These are phyloP conservation scores for Sceliomorpha sp. DNA, from an alignment of 2,888 invertebrate genomes.

Conservation along the genomic window DNA sequence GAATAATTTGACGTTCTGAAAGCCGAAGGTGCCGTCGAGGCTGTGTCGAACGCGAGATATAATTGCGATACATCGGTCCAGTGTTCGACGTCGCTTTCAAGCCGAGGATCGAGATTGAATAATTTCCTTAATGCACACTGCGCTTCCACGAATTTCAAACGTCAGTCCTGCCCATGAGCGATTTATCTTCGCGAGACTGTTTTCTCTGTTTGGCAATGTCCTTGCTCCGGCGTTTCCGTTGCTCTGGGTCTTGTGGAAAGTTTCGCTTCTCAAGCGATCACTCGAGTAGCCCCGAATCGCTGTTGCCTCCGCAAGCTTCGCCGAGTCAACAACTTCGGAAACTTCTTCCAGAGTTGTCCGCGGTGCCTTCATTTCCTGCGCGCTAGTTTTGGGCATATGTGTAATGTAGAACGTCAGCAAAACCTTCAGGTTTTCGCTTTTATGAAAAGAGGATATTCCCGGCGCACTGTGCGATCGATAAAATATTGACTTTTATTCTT, in stretches of 20 bases:
- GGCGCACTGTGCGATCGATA: no score
- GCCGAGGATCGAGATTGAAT: slow-evolving; percentile 1
- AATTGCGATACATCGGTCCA: no score
- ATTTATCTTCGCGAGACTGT: slow-evolving; percentile 16
- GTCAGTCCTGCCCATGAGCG: slow-evolving; percentile 2
- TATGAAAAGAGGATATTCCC: neutral
- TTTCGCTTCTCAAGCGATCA: slow-evolving; percentile 13
- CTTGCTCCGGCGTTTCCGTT: slow-evolving; percentile 3
- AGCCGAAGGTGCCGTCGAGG: no score
- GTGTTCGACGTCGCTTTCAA: no score
- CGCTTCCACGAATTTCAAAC: slow-evolving; percentile 4
- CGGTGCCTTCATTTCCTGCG: slow-evolving; percentile 16
- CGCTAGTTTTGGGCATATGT: slow-evolving; percentile 13
- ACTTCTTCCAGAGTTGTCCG: slow-evolving; percentile 15
- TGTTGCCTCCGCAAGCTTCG: slow-evolving; percentile 16
- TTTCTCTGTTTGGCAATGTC: slow-evolving; percentile 9
- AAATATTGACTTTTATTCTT: no score
- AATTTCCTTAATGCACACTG: slow-evolving; percentile 18
- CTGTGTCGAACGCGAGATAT: no score
- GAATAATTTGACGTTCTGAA: no score
- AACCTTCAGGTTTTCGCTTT: neutral
- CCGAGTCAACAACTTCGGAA: slow-evolving; percentile 16
- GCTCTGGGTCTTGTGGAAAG: slow-evolving; percentile 12
- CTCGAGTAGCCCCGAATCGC: slow-evolving; percentile 10
- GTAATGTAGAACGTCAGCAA: slow-evolving; percentile 6